Evolutionary conservation across 2,113 vertebrate species (phyloP).

Genomic region (Callionymus lyra): DNA sequence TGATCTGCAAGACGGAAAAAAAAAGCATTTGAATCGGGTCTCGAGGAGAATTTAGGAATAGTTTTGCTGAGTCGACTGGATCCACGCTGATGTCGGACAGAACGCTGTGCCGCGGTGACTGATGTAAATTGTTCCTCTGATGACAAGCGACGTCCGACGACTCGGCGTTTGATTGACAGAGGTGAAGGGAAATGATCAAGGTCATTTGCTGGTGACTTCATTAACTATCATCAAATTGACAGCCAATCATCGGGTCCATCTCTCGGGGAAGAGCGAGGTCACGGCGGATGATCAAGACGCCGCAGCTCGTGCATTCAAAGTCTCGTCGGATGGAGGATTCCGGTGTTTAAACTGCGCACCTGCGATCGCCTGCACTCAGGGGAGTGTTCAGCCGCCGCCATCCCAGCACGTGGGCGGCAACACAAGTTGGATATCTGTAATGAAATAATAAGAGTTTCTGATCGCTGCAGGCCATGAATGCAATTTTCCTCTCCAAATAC

Average conservation of each 20-base stretch:
- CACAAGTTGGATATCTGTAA: constrained; percentile 40
- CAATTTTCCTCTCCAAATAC: constrained; percentile 12
- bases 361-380: constrained; percentile 18
- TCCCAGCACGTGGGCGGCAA: constrained; percentile 21
- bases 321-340: constrained; percentile 13
- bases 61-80: neutral
- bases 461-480: constrained; percentile 32
- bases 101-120: constrained; percentile 11
- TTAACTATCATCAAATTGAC: constrained; percentile 26
- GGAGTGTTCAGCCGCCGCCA: constrained; percentile 15
- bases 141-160: too few relatives aligned
- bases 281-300: neutral
- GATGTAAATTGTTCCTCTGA: too few relatives aligned
- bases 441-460: constrained; percentile 28
- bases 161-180: too few relatives aligned
- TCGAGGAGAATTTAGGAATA: neutral
- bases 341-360: constrained; percentile 16
- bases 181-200: constrained; percentile 9
- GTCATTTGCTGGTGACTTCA: constrained; percentile 25
- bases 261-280: constrained; percentile 12
- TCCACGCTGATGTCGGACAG: constrained; percentile 22
- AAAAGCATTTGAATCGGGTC: neutral
- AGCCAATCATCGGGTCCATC: constrained; percentile 14
- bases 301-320: too few relatives aligned
- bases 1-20: constrained; percentile 6